These are phyloP conservation scores for Prosapia bicincta DNA, from an alignment of 2,888 invertebrate genomes.

Conservation along the genomic window DNA sequence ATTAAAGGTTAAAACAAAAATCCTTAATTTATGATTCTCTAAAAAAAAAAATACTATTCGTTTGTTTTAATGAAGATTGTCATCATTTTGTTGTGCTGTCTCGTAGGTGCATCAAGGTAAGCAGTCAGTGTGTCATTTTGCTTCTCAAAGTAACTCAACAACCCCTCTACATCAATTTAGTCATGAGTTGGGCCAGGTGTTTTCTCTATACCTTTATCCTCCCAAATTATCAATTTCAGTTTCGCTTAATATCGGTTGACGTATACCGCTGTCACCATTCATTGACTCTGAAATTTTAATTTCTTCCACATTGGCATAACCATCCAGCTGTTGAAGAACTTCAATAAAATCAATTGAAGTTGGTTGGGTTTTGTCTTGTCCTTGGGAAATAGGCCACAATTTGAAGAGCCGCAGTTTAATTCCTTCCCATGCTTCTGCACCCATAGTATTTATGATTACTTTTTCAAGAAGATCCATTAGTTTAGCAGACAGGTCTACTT, in stretches of 20 bases:
- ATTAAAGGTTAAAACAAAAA: neutral
- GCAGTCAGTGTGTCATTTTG: slow-evolving; percentile 20
- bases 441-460: no score
- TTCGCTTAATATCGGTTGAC: slow-evolving; percentile 11
- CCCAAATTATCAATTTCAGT: slow-evolving; percentile 17
- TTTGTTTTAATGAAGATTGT: slow-evolving; percentile 19
- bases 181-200: slow-evolving; percentile 10
- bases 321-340: slow-evolving; percentile 24
- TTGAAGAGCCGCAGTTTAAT: slow-evolving; percentile 12
- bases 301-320: slow-evolving; percentile 18
- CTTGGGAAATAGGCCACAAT: slow-evolving; percentile 10
- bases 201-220: slow-evolving; percentile 24
- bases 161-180: slow-evolving; percentile 24
- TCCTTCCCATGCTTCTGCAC: slow-evolving; percentile 34
- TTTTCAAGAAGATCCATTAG: slow-evolving; percentile 30
- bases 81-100: slow-evolving; percentile 18
- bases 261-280: slow-evolving; percentile 18
- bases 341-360: slow-evolving; percentile 17
- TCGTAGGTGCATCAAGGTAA: slow-evolving; percentile 23
- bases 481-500: slow-evolving; percentile 23
- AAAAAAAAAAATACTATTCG: no score
- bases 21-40: no score
- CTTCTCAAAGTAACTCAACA: slow-evolving; percentile 28
- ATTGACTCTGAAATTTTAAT: slow-evolving; percentile 17
- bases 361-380: neutral